Conservation (phyloP, 2,113 vertebrate species). For the Perca fluviatilis region DNA sequence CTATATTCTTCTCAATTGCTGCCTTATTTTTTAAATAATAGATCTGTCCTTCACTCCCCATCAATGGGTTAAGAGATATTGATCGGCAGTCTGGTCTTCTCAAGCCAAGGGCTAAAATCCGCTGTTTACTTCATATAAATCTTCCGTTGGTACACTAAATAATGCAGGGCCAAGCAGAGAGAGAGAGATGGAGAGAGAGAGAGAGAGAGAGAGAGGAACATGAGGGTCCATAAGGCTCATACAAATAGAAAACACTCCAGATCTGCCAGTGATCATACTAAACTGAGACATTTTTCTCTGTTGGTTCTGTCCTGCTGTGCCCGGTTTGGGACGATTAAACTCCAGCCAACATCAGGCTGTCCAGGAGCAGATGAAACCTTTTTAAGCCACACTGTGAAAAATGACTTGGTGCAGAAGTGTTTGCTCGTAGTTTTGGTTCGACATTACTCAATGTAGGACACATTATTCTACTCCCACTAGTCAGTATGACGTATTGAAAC, state of each 20-base stretch:
- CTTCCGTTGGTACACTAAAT: slow-evolving; percentile 47
- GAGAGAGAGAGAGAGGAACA: slow-evolving; percentile 17
- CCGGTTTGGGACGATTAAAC: slow-evolving; percentile 75
- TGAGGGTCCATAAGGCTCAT: slow-evolving; percentile 21
- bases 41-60: slow-evolving; percentile 38
- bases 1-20: slow-evolving; percentile 13
- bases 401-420: slow-evolving; percentile 60
- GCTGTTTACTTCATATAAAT: slow-evolving; percentile 64
- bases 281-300: slow-evolving; percentile 83
- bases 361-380: slow-evolving; percentile 72
- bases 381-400: slow-evolving; percentile 72
- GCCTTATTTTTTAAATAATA: slow-evolving; percentile 58
- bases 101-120: slow-evolving; percentile 64
- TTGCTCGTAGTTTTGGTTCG: slow-evolving; percentile 69
- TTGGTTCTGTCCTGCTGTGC: slow-evolving; percentile 65
- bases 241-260: slow-evolving; percentile 60
- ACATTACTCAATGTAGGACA: slow-evolving; percentile 68
- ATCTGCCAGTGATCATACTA: slow-evolving; percentile 78
- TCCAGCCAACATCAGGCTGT: slow-evolving; percentile 73
- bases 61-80: slow-evolving; percentile 53
- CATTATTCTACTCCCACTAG: slow-evolving; percentile 43
- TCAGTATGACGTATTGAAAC: slow-evolving; percentile 60
- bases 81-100: slow-evolving; percentile 53
- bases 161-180: slow-evolving; percentile 51
- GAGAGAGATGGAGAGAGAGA: slow-evolving; percentile 27